phyloP scores from a whole-genome alignment of 2,888 invertebrate genomes.

The Caenorhabditis sp. region DNA sequence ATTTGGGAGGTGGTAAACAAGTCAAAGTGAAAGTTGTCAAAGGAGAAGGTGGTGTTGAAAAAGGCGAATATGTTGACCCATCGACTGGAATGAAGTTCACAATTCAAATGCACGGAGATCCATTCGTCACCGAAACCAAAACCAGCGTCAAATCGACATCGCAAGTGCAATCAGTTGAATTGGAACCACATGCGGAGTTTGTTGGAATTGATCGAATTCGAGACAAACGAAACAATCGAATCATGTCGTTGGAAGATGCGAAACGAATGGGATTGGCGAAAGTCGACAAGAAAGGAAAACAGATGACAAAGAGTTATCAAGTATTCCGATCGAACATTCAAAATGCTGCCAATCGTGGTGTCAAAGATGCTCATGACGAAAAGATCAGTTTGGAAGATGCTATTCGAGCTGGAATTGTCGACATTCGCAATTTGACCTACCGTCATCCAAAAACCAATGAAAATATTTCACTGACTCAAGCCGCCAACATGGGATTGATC shows the following conservation, averaged over 20 bases:
- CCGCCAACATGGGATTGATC: constrained; percentile 70
- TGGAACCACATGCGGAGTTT: constrained; percentile 71
- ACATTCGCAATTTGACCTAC: constrained; percentile 72
- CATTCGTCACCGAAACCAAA: constrained; percentile 70
- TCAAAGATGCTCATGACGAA: constrained; percentile 80
- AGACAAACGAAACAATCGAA: constrained; percentile 67
- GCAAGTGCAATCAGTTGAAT: constrained; percentile 70
- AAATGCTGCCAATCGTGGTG: constrained; percentile 79
- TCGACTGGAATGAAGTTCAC: constrained; percentile 71
- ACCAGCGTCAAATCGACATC: constrained; percentile 70
- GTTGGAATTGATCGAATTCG: constrained; percentile 70
- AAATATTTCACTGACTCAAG: constrained; percentile 56
- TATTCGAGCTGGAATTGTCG: constrained; percentile 82
- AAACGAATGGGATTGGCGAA: constrained; percentile 70
- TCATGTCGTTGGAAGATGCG: constrained; percentile 70
- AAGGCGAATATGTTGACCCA: constrained; percentile 70
- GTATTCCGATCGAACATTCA: constrained; percentile 70
- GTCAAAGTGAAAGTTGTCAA: constrained; percentile 70
- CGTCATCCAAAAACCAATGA: constrained; percentile 61
- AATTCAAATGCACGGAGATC: constrained; percentile 70
- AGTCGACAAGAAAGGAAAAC: constrained; percentile 71
- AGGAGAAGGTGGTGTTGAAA: constrained; percentile 68
- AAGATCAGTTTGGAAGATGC: constrained; percentile 86
- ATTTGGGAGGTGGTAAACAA: constrained; percentile 70
- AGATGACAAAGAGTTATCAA: constrained; percentile 68